Percentiles rank a stretch among this genome's conserved stretches.
Conservation (phyloP, 2,888 invertebrate species). For the Brachyptera putata region DNA sequence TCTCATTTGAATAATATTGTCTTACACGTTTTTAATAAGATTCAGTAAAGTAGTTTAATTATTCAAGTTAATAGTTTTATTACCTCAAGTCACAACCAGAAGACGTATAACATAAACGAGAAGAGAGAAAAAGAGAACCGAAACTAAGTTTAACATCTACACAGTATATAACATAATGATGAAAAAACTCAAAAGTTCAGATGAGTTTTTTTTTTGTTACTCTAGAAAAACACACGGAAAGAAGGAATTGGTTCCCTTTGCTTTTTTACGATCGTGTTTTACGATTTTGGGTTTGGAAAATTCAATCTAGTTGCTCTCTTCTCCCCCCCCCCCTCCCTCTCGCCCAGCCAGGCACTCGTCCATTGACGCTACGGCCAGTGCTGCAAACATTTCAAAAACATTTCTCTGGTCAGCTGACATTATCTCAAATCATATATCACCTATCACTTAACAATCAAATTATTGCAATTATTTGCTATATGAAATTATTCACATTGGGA, state of each 20-base stretch:
- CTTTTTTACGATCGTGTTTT: slow-evolving; percentile 20
- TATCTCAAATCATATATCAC: neutral
- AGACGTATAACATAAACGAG: too few species aligned
- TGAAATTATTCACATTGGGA: too few species aligned
- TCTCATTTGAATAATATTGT: neutral
- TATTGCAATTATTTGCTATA: too few species aligned
- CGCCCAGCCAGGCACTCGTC: slow-evolving; percentile 1
- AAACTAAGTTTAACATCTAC: neutral
- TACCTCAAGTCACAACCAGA: too few species aligned
- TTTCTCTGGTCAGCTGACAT: neutral
- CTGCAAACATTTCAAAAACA: neutral
- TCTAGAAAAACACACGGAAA: slow-evolving; percentile 17
- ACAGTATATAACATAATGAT: slow-evolving; percentile 6
- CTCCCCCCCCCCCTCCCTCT: neutral
- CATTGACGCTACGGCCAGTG: neutral
- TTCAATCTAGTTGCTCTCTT: slow-evolving; percentile 16
- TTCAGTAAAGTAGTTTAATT: slow-evolving; percentile 2
- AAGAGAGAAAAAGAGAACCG: neutral
- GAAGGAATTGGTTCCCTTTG: slow-evolving; percentile 16
- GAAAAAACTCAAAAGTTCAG: slow-evolving; percentile 12
- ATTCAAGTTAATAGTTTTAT: slow-evolving; percentile 6
- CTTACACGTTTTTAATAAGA: neutral
- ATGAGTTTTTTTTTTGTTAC: slow-evolving; percentile 19
- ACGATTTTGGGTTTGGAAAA: slow-evolving; percentile 23
- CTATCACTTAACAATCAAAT: too few species aligned